These are phyloP conservation scores for Nematostella vectensis DNA, from an alignment of 92 coral and sea anemone species.

Conservation along the genomic window DNA sequence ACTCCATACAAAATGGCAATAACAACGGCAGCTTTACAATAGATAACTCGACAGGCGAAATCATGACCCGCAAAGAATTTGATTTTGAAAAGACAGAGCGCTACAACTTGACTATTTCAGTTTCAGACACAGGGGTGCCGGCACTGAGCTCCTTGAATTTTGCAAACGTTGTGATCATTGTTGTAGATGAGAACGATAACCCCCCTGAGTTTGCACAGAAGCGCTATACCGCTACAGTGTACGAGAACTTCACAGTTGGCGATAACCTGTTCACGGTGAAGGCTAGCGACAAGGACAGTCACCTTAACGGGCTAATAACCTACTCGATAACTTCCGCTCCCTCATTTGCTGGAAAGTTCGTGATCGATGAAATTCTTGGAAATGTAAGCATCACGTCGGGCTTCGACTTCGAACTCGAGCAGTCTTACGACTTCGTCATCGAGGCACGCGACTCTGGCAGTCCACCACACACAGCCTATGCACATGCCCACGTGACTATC, in stretches of 20 bases:
- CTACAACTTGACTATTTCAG: conserved; percentile 11
- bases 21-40: conserved; percentile 11
- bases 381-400: conserved; percentile 9
- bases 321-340: conserved; percentile 20
- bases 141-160: conserved; percentile 11
- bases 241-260: conserved; percentile 33
- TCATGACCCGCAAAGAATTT: conserved; percentile 14
- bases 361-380: conserved; percentile 25
- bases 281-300: conserved; percentile 27
- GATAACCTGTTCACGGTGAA: conserved; percentile 16
- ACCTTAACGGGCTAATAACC: conserved; percentile 3
- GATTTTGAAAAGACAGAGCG: conserved; percentile 16
- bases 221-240: conserved; percentile 14
- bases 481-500: conserved; percentile 30
- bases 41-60: conserved; percentile 18
- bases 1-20: conserved; percentile 18
- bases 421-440: conserved; percentile 35
- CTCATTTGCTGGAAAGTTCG: conserved; percentile 4
- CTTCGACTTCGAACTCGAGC: conserved; percentile 30
- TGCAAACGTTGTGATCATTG: conserved; percentile 22
- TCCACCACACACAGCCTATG: conserved; percentile 18
- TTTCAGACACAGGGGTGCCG: conserved; percentile 29
- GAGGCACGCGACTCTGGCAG: conserved; percentile 37
- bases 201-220: conserved; percentile 25
- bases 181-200: conserved; percentile 30